Percentiles rank a stretch among this genome's conserved stretches.
These are phyloP conservation scores for Ornithoptera priamus DNA, from an alignment of 2,888 invertebrate species.

Conservation along the genomic window DNA sequence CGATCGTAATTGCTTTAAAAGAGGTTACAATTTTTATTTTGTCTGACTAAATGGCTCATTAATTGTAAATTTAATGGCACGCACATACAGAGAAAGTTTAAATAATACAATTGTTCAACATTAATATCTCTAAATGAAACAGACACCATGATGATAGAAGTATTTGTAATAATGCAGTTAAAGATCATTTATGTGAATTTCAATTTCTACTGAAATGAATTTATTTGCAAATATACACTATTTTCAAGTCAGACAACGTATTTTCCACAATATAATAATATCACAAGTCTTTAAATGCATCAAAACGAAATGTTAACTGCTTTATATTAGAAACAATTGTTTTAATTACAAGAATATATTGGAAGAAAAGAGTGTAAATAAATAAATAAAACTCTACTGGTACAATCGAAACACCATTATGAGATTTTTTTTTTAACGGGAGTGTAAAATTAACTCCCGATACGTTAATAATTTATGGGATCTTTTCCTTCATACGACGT, in stretches of 20 bases:
- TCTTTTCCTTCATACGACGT: constrained; percentile 75
- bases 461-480: constrained; percentile 79
- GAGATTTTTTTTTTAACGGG: constrained; percentile 74
- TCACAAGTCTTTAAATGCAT: constrained; percentile 80
- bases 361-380: constrained; percentile 63
- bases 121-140: constrained; percentile 43
- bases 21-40: constrained; percentile 68
- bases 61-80: constrained; percentile 64
- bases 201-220: constrained; percentile 49
- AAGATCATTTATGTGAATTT: constrained; percentile 51
- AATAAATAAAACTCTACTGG: constrained; percentile 77
- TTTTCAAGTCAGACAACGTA: constrained; percentile 78
- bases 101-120: constrained; percentile 39
- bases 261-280: constrained; percentile 76
- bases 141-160: constrained; percentile 33
- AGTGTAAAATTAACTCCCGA: constrained; percentile 74
- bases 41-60: constrained; percentile 70
- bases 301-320: constrained; percentile 66
- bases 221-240: constrained; percentile 70
- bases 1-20: constrained; percentile 59
- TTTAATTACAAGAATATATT: constrained; percentile 50
- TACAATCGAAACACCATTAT: constrained; percentile 78
- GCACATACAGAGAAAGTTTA: constrained; percentile 44
- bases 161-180: constrained; percentile 33
- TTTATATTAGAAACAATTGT: constrained; percentile 43